These are phyloP conservation scores for Andinoacara biseriatus DNA, from an alignment of 2,113 vertebrate species.

Conservation along the genomic window DNA sequence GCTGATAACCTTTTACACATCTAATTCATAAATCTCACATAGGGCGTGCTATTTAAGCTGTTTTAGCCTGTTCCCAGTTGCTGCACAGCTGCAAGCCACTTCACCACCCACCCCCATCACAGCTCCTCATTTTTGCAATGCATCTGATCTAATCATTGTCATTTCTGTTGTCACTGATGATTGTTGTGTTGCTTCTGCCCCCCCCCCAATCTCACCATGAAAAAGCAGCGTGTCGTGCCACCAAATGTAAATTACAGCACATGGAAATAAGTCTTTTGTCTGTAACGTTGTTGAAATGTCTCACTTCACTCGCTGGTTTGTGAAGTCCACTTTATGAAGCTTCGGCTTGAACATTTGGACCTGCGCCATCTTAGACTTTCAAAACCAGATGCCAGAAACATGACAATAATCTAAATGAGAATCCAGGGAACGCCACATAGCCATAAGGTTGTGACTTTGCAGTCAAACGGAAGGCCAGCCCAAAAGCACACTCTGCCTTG, in stretches of 20 bases:
- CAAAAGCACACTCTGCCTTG: neutral
- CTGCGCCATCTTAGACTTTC: neutral
- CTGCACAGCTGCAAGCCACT: neutral
- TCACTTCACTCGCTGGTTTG: neutral
- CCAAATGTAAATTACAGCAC: neutral
- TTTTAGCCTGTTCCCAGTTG: neutral
- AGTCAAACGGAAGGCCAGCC: neutral
- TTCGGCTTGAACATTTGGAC: neutral
- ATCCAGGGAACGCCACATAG: neutral
- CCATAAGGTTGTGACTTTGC: neutral
- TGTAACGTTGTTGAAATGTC: neutral
- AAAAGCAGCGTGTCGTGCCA: neutral
- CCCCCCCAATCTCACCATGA: neutral
- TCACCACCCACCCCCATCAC: neutral
- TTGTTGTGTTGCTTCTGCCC: neutral
- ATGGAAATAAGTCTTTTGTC: neutral
- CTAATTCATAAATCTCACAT: neutral
- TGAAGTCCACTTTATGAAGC: neutral
- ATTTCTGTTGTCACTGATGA: neutral
- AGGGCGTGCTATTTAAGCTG: neutral
- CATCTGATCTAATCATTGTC: neutral
- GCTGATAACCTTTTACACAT: constrained; percentile 12
- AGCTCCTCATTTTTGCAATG: neutral
- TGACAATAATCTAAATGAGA: neutral
- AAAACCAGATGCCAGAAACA: neutral